phyloP scores from a whole-genome alignment of 2,888 invertebrate species.

The Cephalotes varians region DNA sequence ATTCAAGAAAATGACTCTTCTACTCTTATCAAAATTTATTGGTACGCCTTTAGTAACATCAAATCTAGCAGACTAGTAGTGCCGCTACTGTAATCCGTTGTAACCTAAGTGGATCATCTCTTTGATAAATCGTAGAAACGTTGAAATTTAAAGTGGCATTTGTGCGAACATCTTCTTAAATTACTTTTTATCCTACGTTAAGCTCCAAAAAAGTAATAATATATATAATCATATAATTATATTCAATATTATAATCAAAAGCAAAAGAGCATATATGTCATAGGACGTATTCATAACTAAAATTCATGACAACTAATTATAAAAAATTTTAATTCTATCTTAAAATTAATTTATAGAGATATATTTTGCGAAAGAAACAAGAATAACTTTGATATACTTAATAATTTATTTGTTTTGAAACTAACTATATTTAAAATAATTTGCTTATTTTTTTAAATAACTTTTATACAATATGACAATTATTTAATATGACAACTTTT shows the following conservation, averaged over 20 bases:
- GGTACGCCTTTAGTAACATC: slow-evolving; percentile 13
- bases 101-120: slow-evolving; percentile 43
- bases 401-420: neutral
- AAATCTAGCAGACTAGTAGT: slow-evolving; percentile 18
- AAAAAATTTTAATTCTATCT: neutral
- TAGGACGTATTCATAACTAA: neutral
- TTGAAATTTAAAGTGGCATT: slow-evolving; percentile 43
- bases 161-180: slow-evolving; percentile 24
- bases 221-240: neutral
- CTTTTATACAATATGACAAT: neutral
- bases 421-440: neutral
- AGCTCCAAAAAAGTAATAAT: neutral
- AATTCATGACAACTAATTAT: neutral
- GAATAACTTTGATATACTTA: neutral
- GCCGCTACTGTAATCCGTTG: slow-evolving; percentile 17
- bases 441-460: neutral
- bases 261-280: neutral
- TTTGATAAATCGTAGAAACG: slow-evolving; percentile 45
- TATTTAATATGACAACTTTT: too few relatives aligned
- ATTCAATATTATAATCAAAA: too few relatives aligned
- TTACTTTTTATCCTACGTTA: slow-evolving; percentile 35
- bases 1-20: slow-evolving; percentile 1
- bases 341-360: neutral
- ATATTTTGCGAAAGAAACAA: neutral
- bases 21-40: slow-evolving; percentile 16